Evolutionary conservation across 2,888 invertebrate genomes (phyloP).

Genomic region (Yponomeuta evonymella): DNA sequence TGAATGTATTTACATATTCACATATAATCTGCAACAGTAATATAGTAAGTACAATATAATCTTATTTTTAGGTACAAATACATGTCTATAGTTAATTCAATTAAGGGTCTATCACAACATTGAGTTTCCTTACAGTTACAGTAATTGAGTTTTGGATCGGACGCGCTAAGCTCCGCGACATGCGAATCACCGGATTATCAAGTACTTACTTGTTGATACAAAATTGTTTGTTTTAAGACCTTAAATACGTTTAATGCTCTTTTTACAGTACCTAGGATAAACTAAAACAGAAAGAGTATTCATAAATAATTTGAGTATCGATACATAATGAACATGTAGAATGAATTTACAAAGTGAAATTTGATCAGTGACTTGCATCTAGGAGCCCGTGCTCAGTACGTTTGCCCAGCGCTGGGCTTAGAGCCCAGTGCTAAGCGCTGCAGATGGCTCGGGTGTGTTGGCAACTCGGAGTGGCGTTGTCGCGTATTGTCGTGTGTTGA

Average conservation of each 20-base stretch:
- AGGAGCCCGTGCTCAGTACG: not conserved
- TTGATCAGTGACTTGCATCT: not conserved
- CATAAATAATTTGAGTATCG: not conserved
- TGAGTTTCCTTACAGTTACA: constrained; percentile 51
- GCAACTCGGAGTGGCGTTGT: not conserved
- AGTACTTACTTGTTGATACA: too few relatives aligned
- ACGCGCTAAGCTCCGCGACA: not conserved
- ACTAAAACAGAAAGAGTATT: not conserved
- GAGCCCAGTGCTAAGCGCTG: not conserved
- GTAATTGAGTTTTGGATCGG: constrained; percentile 5
- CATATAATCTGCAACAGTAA: constrained; percentile 62
- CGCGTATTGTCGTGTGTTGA: not conserved
- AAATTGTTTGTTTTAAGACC: too few relatives aligned
- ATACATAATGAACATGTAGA: not conserved
- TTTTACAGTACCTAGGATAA: too few relatives aligned
- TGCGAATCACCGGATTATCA: not conserved
- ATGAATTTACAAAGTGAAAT: not conserved
- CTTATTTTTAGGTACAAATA: constrained; percentile 13
- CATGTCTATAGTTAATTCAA: constrained; percentile 25
- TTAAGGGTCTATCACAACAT: constrained; percentile 66
- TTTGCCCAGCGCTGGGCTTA: not conserved
- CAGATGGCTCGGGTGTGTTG: not conserved
- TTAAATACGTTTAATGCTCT: too few relatives aligned
- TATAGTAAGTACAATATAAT: constrained; percentile 14
- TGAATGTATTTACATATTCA: constrained; percentile 74